phyloP scores from a whole-genome alignment of 2,888 invertebrate genomes.

The Capitulum mitella region DNA sequence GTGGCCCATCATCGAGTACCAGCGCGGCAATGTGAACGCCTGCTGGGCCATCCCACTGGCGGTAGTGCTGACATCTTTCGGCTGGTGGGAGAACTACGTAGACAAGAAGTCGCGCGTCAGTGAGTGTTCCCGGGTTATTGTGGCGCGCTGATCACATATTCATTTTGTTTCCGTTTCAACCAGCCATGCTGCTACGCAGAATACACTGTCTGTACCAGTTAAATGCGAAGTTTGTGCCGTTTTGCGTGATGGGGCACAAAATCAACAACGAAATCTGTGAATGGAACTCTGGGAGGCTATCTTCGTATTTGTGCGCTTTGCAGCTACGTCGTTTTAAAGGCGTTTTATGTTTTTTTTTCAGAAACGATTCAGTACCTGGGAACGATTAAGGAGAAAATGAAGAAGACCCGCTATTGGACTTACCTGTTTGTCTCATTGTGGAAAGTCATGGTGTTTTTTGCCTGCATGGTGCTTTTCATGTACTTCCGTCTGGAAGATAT shows the following conservation, averaged over 20 bases:
- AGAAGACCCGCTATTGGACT: conserved; percentile 59
- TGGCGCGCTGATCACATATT: too few relatives aligned
- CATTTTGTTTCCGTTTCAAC: too few relatives aligned
- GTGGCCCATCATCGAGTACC: conserved; percentile 57
- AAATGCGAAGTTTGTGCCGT: too few relatives aligned
- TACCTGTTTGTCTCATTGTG: conserved; percentile 65
- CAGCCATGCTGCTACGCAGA: too few relatives aligned
- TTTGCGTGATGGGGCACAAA: too few relatives aligned
- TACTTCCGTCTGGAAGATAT: conserved; percentile 39
- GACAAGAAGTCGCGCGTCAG: conserved; percentile 75
- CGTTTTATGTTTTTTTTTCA: too few relatives aligned
- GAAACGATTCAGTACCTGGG: conserved; percentile 42
- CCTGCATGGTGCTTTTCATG: conserved; percentile 55
- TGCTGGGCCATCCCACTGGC: conserved; percentile 81
- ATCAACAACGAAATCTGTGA: too few relatives aligned
- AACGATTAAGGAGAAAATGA: conserved; percentile 51
- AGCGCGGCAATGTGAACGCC: conserved; percentile 50
- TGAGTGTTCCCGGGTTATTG: conserved; percentile 38
- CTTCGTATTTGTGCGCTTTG: too few relatives aligned
- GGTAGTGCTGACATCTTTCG: conserved; percentile 75
- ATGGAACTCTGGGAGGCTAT: too few relatives aligned
- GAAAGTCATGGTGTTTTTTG: conserved; percentile 67
- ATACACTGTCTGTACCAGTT: too few relatives aligned
- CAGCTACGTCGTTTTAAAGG: too few relatives aligned
- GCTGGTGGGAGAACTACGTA: conserved; percentile 99